Evolutionary conservation across 1,140 invertebrate genomes (phyloP).

Genomic region (Marisa cornuarietis): DNA sequence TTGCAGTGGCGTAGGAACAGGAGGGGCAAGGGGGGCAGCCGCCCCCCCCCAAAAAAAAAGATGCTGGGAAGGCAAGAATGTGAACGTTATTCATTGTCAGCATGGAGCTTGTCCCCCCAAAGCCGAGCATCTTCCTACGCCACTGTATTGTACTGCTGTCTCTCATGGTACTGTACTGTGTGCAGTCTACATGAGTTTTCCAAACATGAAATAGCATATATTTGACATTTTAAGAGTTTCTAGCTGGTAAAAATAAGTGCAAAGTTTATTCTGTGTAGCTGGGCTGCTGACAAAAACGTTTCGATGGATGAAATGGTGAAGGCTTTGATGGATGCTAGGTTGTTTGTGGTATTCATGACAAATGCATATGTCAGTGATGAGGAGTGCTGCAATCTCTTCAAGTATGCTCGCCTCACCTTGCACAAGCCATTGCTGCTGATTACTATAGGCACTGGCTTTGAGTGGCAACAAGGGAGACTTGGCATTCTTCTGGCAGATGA

Average conservation of each 20-base stretch:
- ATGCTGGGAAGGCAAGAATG: too few species aligned
- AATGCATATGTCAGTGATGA: slow-evolving; percentile 54
- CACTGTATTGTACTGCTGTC: too few species aligned
- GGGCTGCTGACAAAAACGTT: slow-evolving; percentile 37
- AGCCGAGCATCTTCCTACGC: too few species aligned
- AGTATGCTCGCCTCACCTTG: slow-evolving; percentile 56
- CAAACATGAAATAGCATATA: neutral
- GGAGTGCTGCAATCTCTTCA: slow-evolving; percentile 56
- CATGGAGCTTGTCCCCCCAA: too few species aligned
- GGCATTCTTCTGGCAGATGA: slow-evolving; percentile 56
- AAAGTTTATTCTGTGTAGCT: slow-evolving; percentile 42
- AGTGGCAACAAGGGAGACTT: slow-evolving; percentile 55
- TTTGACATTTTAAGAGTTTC: neutral
- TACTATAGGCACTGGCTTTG: slow-evolving; percentile 49
- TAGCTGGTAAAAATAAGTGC: neutral
- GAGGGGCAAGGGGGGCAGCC: too few species aligned
- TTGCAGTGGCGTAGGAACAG: too few species aligned
- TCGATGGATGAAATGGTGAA: slow-evolving; percentile 50
- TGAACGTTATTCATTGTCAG: too few species aligned
- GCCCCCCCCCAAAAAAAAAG: too few species aligned
- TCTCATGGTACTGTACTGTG: too few species aligned
- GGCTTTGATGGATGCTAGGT: slow-evolving; percentile 51
- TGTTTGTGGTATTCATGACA: slow-evolving; percentile 59
- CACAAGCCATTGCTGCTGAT: slow-evolving; percentile 59
- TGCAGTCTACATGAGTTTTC: neutral